Evolutionary conservation across 2,888 invertebrate species (phyloP).

Genomic region (Drosophila nr. perissopoda): DNA sequence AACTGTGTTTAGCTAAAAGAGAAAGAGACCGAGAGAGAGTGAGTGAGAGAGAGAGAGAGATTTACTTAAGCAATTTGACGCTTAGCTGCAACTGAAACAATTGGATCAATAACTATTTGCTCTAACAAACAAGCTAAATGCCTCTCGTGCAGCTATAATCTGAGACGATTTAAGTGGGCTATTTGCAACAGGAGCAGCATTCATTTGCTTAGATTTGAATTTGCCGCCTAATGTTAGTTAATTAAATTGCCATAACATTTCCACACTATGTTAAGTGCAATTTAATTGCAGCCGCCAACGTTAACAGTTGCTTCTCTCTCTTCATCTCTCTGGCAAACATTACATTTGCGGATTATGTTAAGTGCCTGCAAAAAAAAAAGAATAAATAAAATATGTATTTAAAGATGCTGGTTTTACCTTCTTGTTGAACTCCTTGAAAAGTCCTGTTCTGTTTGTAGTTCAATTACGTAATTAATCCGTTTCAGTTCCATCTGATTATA

Average conservation of each 20-base stretch:
- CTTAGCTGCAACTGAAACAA: conserved; percentile 53
- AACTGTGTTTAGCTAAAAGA: background rate
- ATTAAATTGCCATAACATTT: background rate
- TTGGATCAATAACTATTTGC: conserved; percentile 12
- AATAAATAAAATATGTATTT: no score
- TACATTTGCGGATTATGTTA: background rate
- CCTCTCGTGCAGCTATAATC: background rate
- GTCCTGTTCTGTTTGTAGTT: no score
- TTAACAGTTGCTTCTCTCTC: background rate
- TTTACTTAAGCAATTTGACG: conserved; percentile 63
- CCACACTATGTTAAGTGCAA: background rate
- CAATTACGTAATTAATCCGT: no score
- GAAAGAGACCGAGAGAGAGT: background rate
- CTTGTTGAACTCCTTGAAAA: no score
- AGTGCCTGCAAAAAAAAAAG: no score
- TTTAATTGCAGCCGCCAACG: background rate
- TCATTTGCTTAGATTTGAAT: background rate
- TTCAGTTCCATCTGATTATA: no score
- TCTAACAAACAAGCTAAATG: background rate
- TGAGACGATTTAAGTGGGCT: conserved; percentile 21
- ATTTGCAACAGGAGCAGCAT: background rate
- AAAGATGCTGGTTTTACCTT: no score
- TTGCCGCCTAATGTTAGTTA: background rate
- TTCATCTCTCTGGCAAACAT: background rate
- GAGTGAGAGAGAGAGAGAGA: background rate